Conservation (phyloP, 2,888 invertebrate species). For the Drosophila macrospina region DNA sequence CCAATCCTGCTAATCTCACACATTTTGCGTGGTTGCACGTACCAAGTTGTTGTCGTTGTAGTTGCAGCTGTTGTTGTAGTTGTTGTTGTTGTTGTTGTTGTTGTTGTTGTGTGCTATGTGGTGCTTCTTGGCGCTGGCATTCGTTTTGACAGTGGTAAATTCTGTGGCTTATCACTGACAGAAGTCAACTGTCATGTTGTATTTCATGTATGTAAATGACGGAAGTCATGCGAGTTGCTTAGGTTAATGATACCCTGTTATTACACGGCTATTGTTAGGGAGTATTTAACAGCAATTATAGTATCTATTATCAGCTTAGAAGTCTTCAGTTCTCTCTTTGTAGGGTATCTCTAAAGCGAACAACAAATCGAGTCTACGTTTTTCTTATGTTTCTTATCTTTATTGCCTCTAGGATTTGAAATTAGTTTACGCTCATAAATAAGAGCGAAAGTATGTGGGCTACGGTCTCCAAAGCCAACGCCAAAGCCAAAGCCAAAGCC, state of each 20-base stretch:
- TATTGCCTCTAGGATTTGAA: constrained; percentile 48
- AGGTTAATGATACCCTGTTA: constrained; percentile 11
- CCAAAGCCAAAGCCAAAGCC: not conserved
- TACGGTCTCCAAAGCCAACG: constrained; percentile 8
- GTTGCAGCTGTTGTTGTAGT: not conserved
- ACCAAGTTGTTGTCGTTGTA: constrained; percentile 26
- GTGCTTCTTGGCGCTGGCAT: constrained; percentile 20
- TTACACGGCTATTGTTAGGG: not conserved
- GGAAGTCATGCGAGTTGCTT: constrained; percentile 73
- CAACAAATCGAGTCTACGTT: too few species aligned
- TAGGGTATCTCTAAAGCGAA: too few species aligned
- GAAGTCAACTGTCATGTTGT: constrained; percentile 84
- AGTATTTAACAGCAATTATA: not conserved
- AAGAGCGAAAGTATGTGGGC: constrained; percentile 64
- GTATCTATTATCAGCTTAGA: not conserved
- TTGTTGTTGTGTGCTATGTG: constrained; percentile 9
- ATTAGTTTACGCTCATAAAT: constrained; percentile 60
- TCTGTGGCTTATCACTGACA: constrained; percentile 83
- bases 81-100: not conserved
- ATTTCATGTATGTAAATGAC: constrained; percentile 79
- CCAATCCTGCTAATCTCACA: constrained; percentile 51
- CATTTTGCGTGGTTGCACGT: constrained; percentile 51
- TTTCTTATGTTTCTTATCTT: constrained; percentile 53
- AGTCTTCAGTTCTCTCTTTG: too few species aligned
- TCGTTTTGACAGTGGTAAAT: constrained; percentile 74